Evolutionary conservation across 2,797 vertebrate species (phyloP).

Genomic region (Pseudotriccus pelzelni): DNA sequence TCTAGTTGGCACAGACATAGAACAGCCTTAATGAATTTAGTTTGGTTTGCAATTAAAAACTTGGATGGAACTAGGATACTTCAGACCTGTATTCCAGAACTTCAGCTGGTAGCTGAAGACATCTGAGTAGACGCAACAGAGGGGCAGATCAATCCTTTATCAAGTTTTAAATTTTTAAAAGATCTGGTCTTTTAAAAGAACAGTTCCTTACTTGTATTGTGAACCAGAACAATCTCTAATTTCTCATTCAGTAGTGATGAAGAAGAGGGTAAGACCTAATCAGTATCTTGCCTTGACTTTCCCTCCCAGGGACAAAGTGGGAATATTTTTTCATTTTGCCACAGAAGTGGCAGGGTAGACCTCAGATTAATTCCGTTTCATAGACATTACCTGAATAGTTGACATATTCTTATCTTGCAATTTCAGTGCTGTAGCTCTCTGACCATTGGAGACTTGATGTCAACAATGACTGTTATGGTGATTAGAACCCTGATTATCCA

Average conservation of each 20-base stretch:
- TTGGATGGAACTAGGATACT: constrained; percentile 3
- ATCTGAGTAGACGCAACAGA: background rate
- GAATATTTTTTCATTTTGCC: background rate
- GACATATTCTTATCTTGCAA: background rate
- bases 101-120: background rate
- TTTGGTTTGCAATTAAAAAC: constrained; percentile 31
- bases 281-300: background rate
- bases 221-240: background rate
- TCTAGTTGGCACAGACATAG: constrained; percentile 19
- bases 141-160: background rate
- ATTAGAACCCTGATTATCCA: background rate
- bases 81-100: constrained; percentile 44
- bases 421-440: background rate
- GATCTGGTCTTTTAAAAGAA: constrained; percentile 22
- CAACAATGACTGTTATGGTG: background rate
- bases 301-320: background rate
- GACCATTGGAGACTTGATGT: background rate
- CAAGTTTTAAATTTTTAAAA: constrained; percentile 10
- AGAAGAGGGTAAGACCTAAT: background rate
- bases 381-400: background rate
- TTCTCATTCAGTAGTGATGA: background rate
- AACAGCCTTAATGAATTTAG: constrained; percentile 69
- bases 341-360: background rate
- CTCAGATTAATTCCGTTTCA: background rate
- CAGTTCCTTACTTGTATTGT: background rate